These are phyloP conservation scores for Pseudomugil gertrudae DNA, from an alignment of 2,797 vertebrate species.

Conservation along the genomic window DNA sequence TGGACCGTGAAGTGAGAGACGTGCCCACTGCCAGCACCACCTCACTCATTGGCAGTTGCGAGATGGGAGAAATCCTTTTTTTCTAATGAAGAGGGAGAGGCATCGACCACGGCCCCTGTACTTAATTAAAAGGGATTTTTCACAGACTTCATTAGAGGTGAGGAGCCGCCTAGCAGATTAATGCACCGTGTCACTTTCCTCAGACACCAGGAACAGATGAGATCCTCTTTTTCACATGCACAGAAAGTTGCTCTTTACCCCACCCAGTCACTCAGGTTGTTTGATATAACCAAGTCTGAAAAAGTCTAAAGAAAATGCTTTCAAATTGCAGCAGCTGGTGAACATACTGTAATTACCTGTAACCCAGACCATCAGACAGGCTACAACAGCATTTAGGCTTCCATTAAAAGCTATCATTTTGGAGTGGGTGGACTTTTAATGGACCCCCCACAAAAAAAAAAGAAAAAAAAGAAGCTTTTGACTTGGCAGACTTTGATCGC, in stretches of 20 bases:
- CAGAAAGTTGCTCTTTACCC: slow-evolving; percentile 43
- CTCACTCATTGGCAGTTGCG: slow-evolving; percentile 71
- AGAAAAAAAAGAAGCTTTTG: too few relatives aligned
- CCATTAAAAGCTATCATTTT: slow-evolving; percentile 76
- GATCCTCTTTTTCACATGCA: slow-evolving; percentile 51
- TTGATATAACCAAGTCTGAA: slow-evolving; percentile 17
- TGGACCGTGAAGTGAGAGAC: slow-evolving; percentile 63
- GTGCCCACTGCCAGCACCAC: slow-evolving; percentile 55
- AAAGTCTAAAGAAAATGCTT: slow-evolving; percentile 16
- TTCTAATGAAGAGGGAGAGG: slow-evolving; percentile 80
- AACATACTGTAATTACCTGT: slow-evolving; percentile 75
- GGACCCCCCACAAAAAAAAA: slow-evolving; percentile 32
- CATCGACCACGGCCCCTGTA: slow-evolving; percentile 76
- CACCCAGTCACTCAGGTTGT: slow-evolving; percentile 23
- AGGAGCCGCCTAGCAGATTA: slow-evolving; percentile 76
- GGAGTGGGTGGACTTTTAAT: slow-evolving; percentile 63
- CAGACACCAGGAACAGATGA: slow-evolving; percentile 70
- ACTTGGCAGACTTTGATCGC: slow-evolving; percentile 47
- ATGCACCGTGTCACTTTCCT: slow-evolving; percentile 79
- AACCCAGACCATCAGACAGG: slow-evolving; percentile 66
- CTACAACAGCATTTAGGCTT: slow-evolving; percentile 68
- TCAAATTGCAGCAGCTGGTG: slow-evolving; percentile 70
- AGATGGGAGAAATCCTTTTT: slow-evolving; percentile 71
- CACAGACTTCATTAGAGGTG: slow-evolving; percentile 84
- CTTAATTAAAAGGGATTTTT: slow-evolving; percentile 86